Conservation (phyloP, 2,888 invertebrate species). For the Ecliptopera silaceata region DNA sequence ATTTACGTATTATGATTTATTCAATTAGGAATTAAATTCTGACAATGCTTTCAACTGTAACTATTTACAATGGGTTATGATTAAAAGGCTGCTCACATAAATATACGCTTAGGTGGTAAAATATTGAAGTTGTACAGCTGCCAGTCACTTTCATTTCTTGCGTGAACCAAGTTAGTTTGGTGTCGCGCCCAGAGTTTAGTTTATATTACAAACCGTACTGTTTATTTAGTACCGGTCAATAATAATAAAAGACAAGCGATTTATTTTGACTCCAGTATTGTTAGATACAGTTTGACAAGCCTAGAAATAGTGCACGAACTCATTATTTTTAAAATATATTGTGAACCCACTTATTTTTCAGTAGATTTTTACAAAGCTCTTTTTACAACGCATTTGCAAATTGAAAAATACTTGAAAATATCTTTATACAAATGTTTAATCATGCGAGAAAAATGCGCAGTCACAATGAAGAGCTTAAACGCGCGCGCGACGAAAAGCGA, state of each 20-base stretch:
- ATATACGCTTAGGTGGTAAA: slow-evolving; percentile 32
- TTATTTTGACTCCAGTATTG: slow-evolving; percentile 39
- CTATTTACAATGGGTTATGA: neutral
- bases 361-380: neutral
- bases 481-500: slow-evolving; percentile 54
- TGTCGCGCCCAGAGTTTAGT: slow-evolving; percentile 52
- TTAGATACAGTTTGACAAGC: slow-evolving; percentile 32
- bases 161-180: slow-evolving; percentile 68
- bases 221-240: slow-evolving; percentile 38
- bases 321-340: slow-evolving; percentile 5
- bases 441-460: slow-evolving; percentile 58
- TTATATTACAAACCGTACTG: slow-evolving; percentile 44
- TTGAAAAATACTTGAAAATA: slow-evolving; percentile 14
- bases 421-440: slow-evolving; percentile 44
- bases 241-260: slow-evolving; percentile 41
- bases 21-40: no score
- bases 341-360: neutral
- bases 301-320: slow-evolving; percentile 1
- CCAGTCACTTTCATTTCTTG: slow-evolving; percentile 77
- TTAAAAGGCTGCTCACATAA: slow-evolving; percentile 30
- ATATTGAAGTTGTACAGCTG: slow-evolving; percentile 44
- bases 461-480: slow-evolving; percentile 64
- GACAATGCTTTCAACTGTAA: no score
- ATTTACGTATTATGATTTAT: no score
- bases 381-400: slow-evolving; percentile 12